Conservation (phyloP, 2,797 vertebrate species). For the Antennarius maculatus region DNA sequence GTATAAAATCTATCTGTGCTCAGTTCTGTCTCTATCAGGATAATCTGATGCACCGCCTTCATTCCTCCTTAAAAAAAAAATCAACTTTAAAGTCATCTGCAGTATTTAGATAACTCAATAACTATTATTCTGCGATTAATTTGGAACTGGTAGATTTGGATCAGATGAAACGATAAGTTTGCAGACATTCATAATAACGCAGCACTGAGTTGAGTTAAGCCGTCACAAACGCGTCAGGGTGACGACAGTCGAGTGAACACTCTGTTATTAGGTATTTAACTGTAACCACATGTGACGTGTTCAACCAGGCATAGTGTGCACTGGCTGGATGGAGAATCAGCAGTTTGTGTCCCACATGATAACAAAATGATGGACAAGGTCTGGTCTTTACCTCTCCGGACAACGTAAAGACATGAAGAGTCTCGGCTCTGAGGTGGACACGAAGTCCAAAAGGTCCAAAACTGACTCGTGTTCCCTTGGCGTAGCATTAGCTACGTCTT, state of each 20-base stretch:
- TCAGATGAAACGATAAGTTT: not conserved
- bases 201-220: not conserved
- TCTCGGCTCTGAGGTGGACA: constrained; percentile 29
- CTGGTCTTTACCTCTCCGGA: constrained; percentile 52
- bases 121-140: no score
- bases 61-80: not conserved
- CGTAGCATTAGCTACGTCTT: constrained; percentile 49
- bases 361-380: constrained; percentile 61
- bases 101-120: not conserved
- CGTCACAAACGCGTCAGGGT: not conserved
- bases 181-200: not conserved
- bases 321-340: constrained; percentile 38
- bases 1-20: not conserved
- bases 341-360: constrained; percentile 46
- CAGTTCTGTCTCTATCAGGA: no score
- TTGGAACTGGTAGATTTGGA: not conserved
- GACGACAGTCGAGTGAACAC: not conserved
- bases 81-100: not conserved
- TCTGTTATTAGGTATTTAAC: not conserved
- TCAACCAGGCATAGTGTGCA: constrained; percentile 7
- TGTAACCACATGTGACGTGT: constrained; percentile 6
- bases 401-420: constrained; percentile 44
- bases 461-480: constrained; percentile 25
- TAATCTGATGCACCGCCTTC: not conserved
- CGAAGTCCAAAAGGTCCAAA: constrained; percentile 28